Conservation (phyloP, 2,113 vertebrate genomes). For the Rostratula benghalensis region DNA sequence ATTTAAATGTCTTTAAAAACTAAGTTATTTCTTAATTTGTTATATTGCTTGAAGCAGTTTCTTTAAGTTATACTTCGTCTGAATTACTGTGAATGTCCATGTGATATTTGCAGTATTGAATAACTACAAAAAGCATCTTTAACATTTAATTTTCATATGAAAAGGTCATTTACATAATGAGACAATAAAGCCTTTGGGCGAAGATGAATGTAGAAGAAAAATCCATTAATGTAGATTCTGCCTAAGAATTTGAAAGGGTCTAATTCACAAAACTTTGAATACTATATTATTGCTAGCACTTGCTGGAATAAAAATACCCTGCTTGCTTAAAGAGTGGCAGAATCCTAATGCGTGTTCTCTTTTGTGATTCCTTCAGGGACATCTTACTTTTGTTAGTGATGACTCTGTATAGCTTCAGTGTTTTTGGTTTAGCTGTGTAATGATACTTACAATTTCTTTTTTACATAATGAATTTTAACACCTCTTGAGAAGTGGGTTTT, state of each 20-base stretch:
- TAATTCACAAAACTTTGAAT: slow-evolving; percentile 51
- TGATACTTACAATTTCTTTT: background rate
- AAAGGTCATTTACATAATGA: slow-evolving; percentile 67
- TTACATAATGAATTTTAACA: background rate
- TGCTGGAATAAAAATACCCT: slow-evolving; percentile 18
- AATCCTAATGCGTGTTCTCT: background rate
- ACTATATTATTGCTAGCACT: slow-evolving; percentile 15
- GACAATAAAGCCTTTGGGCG: slow-evolving; percentile 50
- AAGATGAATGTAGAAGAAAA: slow-evolving; percentile 41
- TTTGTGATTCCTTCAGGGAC: background rate
- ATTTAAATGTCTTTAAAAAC: background rate
- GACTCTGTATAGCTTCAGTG: background rate
- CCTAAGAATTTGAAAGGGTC: slow-evolving; percentile 22
- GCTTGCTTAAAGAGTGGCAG: background rate
- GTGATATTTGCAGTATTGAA: slow-evolving; percentile 44
- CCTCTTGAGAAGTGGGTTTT: background rate
- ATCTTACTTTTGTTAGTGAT: background rate
- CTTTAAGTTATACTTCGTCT: background rate
- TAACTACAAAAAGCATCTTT: slow-evolving; percentile 55
- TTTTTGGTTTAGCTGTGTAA: background rate
- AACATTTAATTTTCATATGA: slow-evolving; percentile 60
- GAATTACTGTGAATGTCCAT: slow-evolving; percentile 7
- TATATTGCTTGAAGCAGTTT: background rate
- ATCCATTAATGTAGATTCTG: slow-evolving; percentile 49
- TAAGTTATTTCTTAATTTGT: slow-evolving; percentile 33